Evolutionary conservation across 2,797 vertebrate genomes (phyloP).

Genomic region (Cossypha niveicapilla): DNA sequence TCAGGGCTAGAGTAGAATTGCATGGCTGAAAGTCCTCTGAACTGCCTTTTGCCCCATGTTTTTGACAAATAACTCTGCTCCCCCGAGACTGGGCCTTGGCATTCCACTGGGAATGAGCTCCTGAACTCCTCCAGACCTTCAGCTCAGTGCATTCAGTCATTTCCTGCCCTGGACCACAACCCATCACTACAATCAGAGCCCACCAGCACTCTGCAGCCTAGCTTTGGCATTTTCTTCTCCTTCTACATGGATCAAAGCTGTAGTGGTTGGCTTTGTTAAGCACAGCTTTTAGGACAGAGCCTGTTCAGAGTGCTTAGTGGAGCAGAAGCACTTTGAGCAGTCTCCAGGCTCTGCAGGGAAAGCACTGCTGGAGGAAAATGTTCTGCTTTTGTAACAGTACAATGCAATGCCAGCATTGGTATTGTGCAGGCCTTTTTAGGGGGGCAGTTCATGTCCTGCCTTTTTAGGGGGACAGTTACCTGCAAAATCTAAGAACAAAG

Average conservation of each 20-base stretch:
- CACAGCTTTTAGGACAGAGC: not conserved
- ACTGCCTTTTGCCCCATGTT: not conserved
- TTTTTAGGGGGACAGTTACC: not conserved
- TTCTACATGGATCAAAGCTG: not conserved
- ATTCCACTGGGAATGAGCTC: not conserved
- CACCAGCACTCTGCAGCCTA: not conserved
- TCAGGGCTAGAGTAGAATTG: not conserved
- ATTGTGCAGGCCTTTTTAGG: not conserved
- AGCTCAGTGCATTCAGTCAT: not conserved
- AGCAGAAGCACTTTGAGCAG: not conserved
- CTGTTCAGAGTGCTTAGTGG: not conserved
- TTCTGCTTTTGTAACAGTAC: not conserved
- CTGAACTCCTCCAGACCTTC: not conserved
- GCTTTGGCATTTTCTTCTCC: not conserved
- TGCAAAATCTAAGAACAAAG: not conserved
- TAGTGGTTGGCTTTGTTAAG: not conserved
- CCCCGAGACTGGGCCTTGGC: not conserved
- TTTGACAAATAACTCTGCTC: not conserved
- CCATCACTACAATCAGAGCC: not conserved
- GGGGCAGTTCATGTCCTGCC: not conserved
- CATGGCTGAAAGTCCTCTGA: not conserved
- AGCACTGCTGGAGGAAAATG: not conserved
- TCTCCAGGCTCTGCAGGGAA: not conserved
- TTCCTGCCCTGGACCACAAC: not conserved
- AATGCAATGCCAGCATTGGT: rapidly evolving